Percentiles rank a stretch among this genome's conserved stretches.
phyloP scores from a whole-genome alignment of 2,113 vertebrate genomes.

The Dendrocopos noguchii region DNA sequence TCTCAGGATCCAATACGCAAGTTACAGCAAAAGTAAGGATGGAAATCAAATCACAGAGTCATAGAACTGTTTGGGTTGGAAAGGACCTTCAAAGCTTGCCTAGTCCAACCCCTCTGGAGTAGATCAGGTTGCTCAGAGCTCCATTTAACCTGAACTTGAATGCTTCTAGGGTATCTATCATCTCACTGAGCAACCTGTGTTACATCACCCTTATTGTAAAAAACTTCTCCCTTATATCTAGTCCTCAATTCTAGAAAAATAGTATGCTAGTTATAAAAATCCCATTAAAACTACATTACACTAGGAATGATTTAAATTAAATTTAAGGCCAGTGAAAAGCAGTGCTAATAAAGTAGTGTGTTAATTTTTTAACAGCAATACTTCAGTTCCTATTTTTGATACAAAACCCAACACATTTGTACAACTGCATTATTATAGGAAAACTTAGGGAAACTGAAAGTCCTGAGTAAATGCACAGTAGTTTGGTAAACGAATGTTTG shows the following conservation, averaged over 20 bases:
- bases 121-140: not conserved
- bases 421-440: not conserved
- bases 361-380: not conserved
- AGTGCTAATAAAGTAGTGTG: not conserved
- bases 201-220: not conserved
- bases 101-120: not conserved
- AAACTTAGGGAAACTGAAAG: not conserved
- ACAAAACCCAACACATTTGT: not conserved
- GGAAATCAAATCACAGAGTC: not conserved
- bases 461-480: not conserved
- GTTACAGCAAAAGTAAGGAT: not conserved
- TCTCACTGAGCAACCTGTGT: not conserved
- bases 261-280: not conserved
- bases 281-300: not conserved
- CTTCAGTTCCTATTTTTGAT: not conserved
- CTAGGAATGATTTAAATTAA: not conserved
- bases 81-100: not conserved
- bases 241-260: not conserved
- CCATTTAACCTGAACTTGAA: not conserved
- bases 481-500: not conserved
- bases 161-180: too few species aligned
- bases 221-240: not conserved
- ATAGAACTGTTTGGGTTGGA: not conserved
- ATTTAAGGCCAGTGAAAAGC: not conserved
- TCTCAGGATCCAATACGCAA: not conserved